Evolutionary conservation across 2,113 vertebrate genomes (phyloP).

Genomic region (Daubentonia madagascariensis): DNA sequence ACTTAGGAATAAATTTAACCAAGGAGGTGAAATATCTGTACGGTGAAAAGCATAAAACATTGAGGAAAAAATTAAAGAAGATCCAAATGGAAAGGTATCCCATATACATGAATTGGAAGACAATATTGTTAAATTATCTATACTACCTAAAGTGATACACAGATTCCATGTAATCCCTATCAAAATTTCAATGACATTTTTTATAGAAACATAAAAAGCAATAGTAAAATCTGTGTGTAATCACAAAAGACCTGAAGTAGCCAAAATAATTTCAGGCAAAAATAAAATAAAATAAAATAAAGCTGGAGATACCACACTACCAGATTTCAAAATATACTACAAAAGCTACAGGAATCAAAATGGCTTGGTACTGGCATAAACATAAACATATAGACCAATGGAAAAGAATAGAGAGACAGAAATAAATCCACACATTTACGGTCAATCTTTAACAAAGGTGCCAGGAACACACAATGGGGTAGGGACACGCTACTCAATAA

Average conservation of each 20-base stretch:
- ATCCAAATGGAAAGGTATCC: not conserved
- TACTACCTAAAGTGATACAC: not conserved
- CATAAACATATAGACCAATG: not conserved
- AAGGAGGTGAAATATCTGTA: not conserved
- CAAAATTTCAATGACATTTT: not conserved
- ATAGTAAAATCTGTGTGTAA: not conserved
- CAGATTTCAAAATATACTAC: not conserved
- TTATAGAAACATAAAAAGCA: not conserved
- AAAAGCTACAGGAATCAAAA: not conserved
- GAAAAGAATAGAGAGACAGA: not conserved
- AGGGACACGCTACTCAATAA: not conserved
- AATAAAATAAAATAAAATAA: not conserved
- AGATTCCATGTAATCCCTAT: not conserved
- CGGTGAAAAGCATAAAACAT: not conserved
- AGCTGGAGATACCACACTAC: not conserved
- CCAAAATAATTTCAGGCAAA: not conserved
- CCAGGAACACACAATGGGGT: not conserved
- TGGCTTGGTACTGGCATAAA: not conserved
- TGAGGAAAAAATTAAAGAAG: not conserved
- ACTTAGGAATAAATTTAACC: not conserved
- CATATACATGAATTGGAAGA: not conserved
- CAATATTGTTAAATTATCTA: not conserved
- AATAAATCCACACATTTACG: not conserved
- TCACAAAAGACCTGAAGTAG: not conserved
- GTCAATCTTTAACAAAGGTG: not conserved